Evolutionary conservation across 1,140 invertebrate genomes (phyloP).

Genomic region (Cardiocondyla obscurior): DNA sequence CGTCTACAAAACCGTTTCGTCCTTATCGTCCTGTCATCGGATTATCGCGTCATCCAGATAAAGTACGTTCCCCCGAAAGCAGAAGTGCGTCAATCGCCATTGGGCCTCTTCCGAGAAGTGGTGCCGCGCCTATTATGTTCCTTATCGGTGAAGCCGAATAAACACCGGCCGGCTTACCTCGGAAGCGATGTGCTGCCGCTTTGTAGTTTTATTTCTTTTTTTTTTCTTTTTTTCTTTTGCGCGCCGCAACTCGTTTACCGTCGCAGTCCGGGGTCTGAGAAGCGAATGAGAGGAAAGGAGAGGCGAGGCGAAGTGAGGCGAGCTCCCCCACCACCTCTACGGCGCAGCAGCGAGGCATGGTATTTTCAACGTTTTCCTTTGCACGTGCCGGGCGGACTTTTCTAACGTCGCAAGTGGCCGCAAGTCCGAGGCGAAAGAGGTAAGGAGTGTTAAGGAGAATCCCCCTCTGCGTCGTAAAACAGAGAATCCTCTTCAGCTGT

Average conservation of each 20-base stretch:
- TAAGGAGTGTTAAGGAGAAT: no score
- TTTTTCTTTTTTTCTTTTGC: background rate
- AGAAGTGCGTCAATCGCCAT: background rate
- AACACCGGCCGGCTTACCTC: conserved; percentile 3
- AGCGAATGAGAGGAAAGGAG: background rate
- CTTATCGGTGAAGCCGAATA: background rate
- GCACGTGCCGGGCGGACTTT: no score
- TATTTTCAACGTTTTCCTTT: no score
- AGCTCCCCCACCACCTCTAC: background rate
- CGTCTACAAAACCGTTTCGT: no score
- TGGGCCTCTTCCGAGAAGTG: background rate
- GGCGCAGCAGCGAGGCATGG: no score
- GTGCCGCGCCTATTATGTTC: background rate
- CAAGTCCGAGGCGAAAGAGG: no score
- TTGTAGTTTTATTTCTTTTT: background rate
- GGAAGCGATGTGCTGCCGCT: background rate
- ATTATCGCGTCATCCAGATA: no score
- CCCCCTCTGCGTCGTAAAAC: no score
- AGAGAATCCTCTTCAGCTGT: no score
- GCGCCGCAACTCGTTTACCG: background rate
- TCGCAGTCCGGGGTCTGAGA: background rate
- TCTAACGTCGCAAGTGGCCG: no score
- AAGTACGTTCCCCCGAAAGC: no score
- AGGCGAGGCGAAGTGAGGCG: background rate
- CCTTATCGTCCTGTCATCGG: no score